These are phyloP conservation scores for Agrotis puta DNA, from an alignment of 2,888 invertebrate genomes.

Conservation along the genomic window DNA sequence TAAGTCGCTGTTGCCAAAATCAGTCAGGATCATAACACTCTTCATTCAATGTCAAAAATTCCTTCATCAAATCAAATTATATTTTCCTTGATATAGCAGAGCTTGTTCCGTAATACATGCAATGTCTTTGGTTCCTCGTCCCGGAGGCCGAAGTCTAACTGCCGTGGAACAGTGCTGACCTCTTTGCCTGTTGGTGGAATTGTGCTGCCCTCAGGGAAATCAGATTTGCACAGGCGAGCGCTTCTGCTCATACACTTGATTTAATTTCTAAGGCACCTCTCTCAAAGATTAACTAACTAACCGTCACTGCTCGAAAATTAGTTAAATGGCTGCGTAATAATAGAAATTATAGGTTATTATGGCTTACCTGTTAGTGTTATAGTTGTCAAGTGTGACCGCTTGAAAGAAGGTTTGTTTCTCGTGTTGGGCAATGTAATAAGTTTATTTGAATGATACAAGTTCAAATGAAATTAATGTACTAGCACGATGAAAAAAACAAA, in stretches of 20 bases:
- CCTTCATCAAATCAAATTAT: too few species aligned
- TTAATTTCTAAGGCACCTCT: slow-evolving; percentile 27
- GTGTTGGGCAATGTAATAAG: too few species aligned
- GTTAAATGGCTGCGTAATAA: slow-evolving; percentile 7
- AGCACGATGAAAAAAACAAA: too few species aligned
- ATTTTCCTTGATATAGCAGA: background rate
- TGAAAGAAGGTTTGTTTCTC: background rate
- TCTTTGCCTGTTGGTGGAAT: slow-evolving; percentile 8
- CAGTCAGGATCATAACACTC: too few species aligned
- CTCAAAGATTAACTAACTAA: slow-evolving; percentile 22
- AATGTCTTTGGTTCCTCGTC: background rate
- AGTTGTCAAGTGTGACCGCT: background rate
- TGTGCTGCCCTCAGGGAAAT: slow-evolving; percentile 44
- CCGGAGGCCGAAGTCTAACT: slow-evolving; percentile 8
- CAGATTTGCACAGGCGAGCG: slow-evolving; percentile 46
- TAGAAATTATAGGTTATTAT: too few species aligned
- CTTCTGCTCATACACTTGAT: slow-evolving; percentile 44
- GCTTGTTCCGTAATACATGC: background rate
- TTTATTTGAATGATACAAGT: too few species aligned
- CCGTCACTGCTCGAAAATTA: background rate
- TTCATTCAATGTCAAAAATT: too few species aligned
- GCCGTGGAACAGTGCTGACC: slow-evolving; percentile 16
- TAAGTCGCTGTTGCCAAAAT: too few species aligned
- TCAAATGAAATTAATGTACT: too few species aligned
- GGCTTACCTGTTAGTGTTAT: too few species aligned